phyloP scores from a whole-genome alignment of 1,140 invertebrate species.

The Cherax destructor region DNA sequence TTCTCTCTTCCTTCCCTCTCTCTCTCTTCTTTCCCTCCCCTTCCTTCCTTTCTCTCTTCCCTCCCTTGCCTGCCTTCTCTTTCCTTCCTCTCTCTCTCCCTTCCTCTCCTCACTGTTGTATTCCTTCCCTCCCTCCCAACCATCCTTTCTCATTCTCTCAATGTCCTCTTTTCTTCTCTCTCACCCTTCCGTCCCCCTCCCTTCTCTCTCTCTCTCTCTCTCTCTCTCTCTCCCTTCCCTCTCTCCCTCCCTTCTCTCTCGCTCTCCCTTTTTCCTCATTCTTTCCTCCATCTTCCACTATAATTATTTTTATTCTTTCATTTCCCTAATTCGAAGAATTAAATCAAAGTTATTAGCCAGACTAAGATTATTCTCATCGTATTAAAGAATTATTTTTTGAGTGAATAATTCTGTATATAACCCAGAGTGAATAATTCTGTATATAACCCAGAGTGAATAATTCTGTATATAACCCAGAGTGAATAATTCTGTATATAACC shows the following conservation, averaged over 20 bases:
- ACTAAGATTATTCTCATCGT: too few relatives aligned
- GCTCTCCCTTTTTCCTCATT: neutral
- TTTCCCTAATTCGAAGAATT: too few relatives aligned
- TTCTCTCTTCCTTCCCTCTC: neutral
- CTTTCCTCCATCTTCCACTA: too few relatives aligned
- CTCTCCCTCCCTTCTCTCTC: neutral
- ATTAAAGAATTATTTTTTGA: too few relatives aligned
- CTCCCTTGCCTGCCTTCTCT: constrained; percentile 22
- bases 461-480: too few relatives aligned
- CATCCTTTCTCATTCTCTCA: neutral
- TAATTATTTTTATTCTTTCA: too few relatives aligned
- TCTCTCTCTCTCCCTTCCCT: neutral
- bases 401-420: too few relatives aligned
- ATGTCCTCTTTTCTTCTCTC: neutral
- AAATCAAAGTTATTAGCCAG: too few relatives aligned
- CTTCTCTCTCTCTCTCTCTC: neutral
- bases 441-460: too few relatives aligned
- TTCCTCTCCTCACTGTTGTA: neutral
- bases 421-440: too few relatives aligned
- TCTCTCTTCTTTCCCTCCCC: neutral
- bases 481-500: too few relatives aligned
- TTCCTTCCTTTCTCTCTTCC: constrained; percentile 1
- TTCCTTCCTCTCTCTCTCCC: constrained; percentile 20
- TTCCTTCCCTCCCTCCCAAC: neutral
- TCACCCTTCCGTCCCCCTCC: too few relatives aligned